Conservation (phyloP, 1,140 invertebrate species). For the Helicoverpa armigera region DNA sequence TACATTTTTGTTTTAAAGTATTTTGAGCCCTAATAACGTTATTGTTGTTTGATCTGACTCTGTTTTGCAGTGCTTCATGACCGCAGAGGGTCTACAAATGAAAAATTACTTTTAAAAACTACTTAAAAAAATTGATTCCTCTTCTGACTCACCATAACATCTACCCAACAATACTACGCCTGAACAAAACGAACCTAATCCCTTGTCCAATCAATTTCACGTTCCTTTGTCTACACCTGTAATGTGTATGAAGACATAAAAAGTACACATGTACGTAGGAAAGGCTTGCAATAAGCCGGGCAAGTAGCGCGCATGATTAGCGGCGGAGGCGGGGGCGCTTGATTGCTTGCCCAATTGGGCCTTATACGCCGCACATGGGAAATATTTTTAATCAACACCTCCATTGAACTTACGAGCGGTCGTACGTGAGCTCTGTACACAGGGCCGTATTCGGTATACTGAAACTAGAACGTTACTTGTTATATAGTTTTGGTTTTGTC, state of each 20-base stretch:
- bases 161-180: neutral
- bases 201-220: slow-evolving; percentile 26
- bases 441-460: slow-evolving; percentile 67
- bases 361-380: slow-evolving; percentile 85
- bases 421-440: slow-evolving; percentile 82
- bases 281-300: slow-evolving; percentile 46
- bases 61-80: neutral
- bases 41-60: slow-evolving; percentile 27
- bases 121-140: too few relatives aligned
- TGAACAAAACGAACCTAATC: neutral
- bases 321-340: slow-evolving; percentile 75
- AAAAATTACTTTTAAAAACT: too few relatives aligned
- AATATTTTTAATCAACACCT: slow-evolving; percentile 87
- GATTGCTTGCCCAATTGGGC: slow-evolving; percentile 85
- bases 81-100: too few relatives aligned
- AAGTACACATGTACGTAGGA: slow-evolving; percentile 41
- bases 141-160: neutral
- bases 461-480: neutral
- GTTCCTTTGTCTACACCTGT: slow-evolving; percentile 47
- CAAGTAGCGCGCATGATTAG: slow-evolving; percentile 80
- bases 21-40: slow-evolving; percentile 43
- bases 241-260: slow-evolving; percentile 40
- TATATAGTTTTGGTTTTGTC: neutral
- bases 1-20: slow-evolving; percentile 61
- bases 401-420: slow-evolving; percentile 86